Percentiles rank a stretch among this genome's conserved stretches.
phyloP scores from a whole-genome alignment of 2,888 invertebrate genomes.

The Drosophila trichaetosa region DNA sequence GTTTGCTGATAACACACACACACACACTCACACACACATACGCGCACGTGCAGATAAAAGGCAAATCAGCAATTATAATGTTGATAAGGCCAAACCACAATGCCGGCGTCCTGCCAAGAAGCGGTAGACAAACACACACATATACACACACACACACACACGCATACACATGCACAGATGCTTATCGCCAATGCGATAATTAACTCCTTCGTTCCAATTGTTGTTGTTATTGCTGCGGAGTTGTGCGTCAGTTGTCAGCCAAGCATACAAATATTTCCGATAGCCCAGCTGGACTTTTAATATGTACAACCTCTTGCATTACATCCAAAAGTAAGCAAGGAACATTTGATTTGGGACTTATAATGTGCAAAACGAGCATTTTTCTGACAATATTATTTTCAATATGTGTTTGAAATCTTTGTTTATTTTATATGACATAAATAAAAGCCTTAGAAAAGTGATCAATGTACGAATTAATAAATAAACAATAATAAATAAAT shows the following conservation, averaged over 20 bases:
- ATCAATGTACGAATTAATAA: accelerated
- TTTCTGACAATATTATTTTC: no score
- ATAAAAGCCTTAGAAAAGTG: neutral
- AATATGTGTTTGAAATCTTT: no score
- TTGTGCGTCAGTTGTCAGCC: slow-evolving; percentile 35
- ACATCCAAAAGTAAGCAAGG: neutral
- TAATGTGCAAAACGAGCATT: no score
- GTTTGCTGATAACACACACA: slow-evolving; percentile 51
- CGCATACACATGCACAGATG: slow-evolving; percentile 17
- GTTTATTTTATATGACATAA: no score
- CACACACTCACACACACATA: neutral
- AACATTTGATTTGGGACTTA: no score
- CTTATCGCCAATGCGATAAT: slow-evolving; percentile 42
- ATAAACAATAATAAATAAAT: no score
- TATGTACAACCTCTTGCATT: neutral
- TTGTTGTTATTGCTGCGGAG: slow-evolving; percentile 9
- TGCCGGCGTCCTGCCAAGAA: slow-evolving; percentile 59
- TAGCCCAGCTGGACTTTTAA: slow-evolving; percentile 33
- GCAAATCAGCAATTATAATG: slow-evolving; percentile 52
- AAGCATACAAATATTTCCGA: slow-evolving; percentile 3
- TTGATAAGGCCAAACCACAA: slow-evolving; percentile 39
- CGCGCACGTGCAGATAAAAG: slow-evolving; percentile 45
- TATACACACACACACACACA: neutral
- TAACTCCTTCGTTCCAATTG: slow-evolving; percentile 46
- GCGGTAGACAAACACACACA: slow-evolving; percentile 18